Base-by-base conservation (phyloP, 2,888 invertebrate species). In the Strigamia transsilvanica region DNA sequence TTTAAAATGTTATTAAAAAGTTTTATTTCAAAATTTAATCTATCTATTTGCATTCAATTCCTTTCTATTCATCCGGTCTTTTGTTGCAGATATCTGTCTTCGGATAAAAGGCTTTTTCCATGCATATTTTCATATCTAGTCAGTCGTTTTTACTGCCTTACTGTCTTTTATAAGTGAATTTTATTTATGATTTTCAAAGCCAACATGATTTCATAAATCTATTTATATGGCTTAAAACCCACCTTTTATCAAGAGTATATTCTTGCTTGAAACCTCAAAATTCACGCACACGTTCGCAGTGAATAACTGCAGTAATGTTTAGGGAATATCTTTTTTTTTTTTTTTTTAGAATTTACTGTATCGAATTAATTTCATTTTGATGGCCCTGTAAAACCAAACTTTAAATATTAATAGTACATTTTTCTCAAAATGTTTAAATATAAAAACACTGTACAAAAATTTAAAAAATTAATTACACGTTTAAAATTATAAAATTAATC, bases 121-220 rank as follows among this genome's bases (percentile, higher is more conserved):
- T 13, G 32, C 15, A 73, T 32, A 73, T 73, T 73, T 73, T 32
- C 3, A 27, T 73, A 12, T 10, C 12, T 27, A 13, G 12, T 9
- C 32, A 15, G 21, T 15, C 23, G 32, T 73, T 73, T 73, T 73
- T 73, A 73, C 73, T 13, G n/a, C n/a, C n/a, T n/a, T n/a, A n/a
- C 23, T 2, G 23, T 23, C 15, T 21, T 66, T 66, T n/a, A 15
- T 51, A 51, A 66, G 66, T 66, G 27, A 73, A 73, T 73, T 73
- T 73, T 73, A 73, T 73, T 73, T 73, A 73, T 73, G 73, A 73
- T 32, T 73, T 27, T 10, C 23, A 73, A 73, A 73, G 32, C 73
- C 1, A 73, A 73, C 5, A 32, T 73, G 73, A 27, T 73, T 32
- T 32, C 73, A 32, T 73, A 73, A 73, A 73, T 73, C 73, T 73